Percentiles rank a stretch among this genome's conserved stretches.
Conservation (phyloP, 35 echinoderm and acorn worm species). For the Ophioderma brevispina region DNA sequence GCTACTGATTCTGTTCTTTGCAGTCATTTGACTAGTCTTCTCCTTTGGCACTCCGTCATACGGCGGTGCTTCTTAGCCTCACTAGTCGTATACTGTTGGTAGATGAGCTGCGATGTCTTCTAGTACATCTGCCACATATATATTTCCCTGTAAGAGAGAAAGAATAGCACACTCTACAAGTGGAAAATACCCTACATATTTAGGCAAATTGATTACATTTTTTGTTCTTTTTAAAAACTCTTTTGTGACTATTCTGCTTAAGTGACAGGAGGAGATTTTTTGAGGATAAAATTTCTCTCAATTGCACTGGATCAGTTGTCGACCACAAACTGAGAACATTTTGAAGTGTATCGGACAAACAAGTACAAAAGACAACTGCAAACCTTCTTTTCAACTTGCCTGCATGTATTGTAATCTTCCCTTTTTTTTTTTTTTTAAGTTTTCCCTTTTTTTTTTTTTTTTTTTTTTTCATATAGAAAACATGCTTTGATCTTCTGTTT, state of each 20-base stretch:
- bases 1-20: neutral
- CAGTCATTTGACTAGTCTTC: neutral
- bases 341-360: neutral
- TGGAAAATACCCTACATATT: neutral
- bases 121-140: neutral
- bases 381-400: no score
- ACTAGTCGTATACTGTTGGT: neutral
- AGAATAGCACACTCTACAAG: no score
- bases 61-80: neutral
- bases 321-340: neutral
- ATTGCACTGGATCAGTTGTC: no score
- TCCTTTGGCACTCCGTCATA: slow-evolving; percentile 9
- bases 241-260: no score
- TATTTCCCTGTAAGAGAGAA: neutral
- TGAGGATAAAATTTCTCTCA: no score
- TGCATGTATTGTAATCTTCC: no score
- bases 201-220: neutral
- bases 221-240: neutral
- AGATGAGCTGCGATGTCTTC: slow-evolving; percentile 5
- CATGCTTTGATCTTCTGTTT: no score
- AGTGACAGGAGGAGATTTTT: no score
- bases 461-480: no score
- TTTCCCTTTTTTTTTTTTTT: no score
- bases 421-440: no score
- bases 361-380: no score